phyloP scores from a whole-genome alignment of 1,140 invertebrate genomes.

The Charaxes varanes region DNA sequence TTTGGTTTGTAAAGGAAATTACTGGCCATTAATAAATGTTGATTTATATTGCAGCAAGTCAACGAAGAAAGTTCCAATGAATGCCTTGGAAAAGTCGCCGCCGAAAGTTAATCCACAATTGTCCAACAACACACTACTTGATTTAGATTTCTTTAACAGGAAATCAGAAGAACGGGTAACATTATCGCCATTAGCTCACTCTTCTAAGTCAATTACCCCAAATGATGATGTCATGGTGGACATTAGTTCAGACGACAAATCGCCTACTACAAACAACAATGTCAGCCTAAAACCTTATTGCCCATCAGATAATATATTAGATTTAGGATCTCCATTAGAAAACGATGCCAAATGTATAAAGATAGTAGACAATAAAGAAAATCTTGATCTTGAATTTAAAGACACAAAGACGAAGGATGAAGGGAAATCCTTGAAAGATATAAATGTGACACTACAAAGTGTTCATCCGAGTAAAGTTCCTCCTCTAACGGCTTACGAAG shows the following conservation, averaged over 20 bases:
- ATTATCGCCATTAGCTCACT: constrained; percentile 18
- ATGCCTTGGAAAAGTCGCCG: constrained; percentile 74
- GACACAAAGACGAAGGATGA: constrained; percentile 27
- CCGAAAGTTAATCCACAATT: constrained; percentile 36
- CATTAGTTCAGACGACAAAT: constrained; percentile 41
- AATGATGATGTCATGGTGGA: constrained; percentile 77
- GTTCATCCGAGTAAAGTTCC: constrained; percentile 82
- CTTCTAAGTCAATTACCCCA: constrained; percentile 22
- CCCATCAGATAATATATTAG: constrained; percentile 44
- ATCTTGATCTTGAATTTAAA: constrained; percentile 17
- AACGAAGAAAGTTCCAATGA: constrained; percentile 82
- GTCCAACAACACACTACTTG: constrained; percentile 45
- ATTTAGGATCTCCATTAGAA: constrained; percentile 35
- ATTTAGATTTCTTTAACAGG: constrained; percentile 67
- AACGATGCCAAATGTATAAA: constrained; percentile 30
- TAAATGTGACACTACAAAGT: constrained; percentile 83
- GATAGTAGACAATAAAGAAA: constrained; percentile 30
- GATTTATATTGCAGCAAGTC: constrained; percentile 74
- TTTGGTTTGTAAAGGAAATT: constrained; percentile 4
- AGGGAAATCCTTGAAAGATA: constrained; percentile 78
- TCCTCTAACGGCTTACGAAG: constrained; percentile 81
- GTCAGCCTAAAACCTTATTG: constrained; percentile 24
- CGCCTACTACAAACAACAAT: constrained; percentile 18
- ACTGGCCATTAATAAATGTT: too few relatives aligned
- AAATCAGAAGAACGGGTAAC: constrained; percentile 33